Evolutionary conservation across 1,140 invertebrate species (phyloP), one percentile per base, ranked within the genome.

Genomic region (Drosophila melanogaster): DNA sequence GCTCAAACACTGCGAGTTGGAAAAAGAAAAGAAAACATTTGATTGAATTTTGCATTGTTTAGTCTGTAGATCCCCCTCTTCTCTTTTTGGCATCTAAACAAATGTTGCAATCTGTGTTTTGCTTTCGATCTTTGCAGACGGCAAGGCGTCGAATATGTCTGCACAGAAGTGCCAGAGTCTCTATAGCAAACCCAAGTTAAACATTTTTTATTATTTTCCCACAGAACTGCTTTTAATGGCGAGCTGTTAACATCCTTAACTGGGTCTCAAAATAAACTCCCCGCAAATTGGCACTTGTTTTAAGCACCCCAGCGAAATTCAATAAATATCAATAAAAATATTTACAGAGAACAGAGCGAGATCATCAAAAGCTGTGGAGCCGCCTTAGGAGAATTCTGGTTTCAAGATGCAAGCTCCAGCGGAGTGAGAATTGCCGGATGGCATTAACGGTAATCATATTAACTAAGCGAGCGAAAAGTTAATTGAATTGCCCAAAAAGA

Each of bases 291-390:
- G 50, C 70, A 73, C 81, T 80, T 77, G 59, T 59, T 60, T 73
- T 41, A 76, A 66, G 65, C 51, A 44, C 26, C 54, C 40, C 49
- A 38, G 17, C 49, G 51, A 75, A 77, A 83, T 87, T 87, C 83
- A 87, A 87, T 87, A 77, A 87, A 86, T 86, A 86, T 87, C 66
- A 79, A 79, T 80, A 78, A 75, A 79, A 53, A 61, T 79, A 75
- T 76, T 78, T 64, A 75, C 69, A 71, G 40, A 58, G 51, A 8
- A 30, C 64, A 30, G 14, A 44, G 69, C 26, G 38, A 83, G 74
- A 55, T 47, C 83, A 61, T 79, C 83, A 86, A 87, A 81, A 89
- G 70, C 64, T 0, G 38, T 17, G 1, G 10, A 46, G 59, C 71
- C 72, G 73, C 62, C 51, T n/a, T 15, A 41, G 19, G 26, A 54